These are phyloP conservation scores for Dendrolimus punctatus DNA, from an alignment of 1,140 invertebrate genomes.

Conservation along the genomic window DNA sequence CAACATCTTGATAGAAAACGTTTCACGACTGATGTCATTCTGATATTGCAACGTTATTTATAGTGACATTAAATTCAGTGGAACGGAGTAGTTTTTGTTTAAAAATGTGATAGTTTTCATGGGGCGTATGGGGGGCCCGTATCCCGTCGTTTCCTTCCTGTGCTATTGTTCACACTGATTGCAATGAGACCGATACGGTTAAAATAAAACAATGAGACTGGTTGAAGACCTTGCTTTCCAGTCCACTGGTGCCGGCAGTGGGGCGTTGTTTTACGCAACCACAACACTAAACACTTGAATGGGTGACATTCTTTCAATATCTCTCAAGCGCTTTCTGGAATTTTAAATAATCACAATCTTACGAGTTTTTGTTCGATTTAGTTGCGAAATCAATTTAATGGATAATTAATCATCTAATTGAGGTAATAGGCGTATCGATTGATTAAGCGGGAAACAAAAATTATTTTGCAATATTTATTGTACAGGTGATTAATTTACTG, in stretches of 20 bases:
- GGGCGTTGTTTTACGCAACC: slow-evolving; percentile 56
- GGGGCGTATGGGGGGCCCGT: slow-evolving; percentile 29
- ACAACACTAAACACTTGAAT: slow-evolving; percentile 19
- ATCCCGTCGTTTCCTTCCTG: slow-evolving; percentile 63
- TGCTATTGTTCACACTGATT: slow-evolving; percentile 64
- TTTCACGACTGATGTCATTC: slow-evolving; percentile 56
- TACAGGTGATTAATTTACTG: slow-evolving; percentile 26
- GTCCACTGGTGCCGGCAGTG: slow-evolving; percentile 55
- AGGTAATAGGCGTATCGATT: not conserved
- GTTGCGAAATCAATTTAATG: not conserved
- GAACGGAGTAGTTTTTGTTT: slow-evolving; percentile 57
- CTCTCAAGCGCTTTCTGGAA: slow-evolving; percentile 15
- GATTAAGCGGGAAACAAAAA: not conserved
- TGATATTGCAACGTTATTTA: slow-evolving; percentile 57
- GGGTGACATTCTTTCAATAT: slow-evolving; percentile 54
- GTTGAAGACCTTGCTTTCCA: slow-evolving; percentile 68
- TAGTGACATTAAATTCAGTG: slow-evolving; percentile 60
- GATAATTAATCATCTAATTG: slow-evolving; percentile 2
- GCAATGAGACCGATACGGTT: slow-evolving; percentile 58
- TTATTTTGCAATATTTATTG: slow-evolving; percentile 22
- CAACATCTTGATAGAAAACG: slow-evolving; percentile 53
- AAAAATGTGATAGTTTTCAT: slow-evolving; percentile 56
- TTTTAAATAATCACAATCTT: not conserved
- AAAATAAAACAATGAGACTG: slow-evolving; percentile 53
- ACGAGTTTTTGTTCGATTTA: not conserved